Base-by-base conservation (phyloP, 2,888 invertebrate species). In the Pseudoips prasinana region DNA sequence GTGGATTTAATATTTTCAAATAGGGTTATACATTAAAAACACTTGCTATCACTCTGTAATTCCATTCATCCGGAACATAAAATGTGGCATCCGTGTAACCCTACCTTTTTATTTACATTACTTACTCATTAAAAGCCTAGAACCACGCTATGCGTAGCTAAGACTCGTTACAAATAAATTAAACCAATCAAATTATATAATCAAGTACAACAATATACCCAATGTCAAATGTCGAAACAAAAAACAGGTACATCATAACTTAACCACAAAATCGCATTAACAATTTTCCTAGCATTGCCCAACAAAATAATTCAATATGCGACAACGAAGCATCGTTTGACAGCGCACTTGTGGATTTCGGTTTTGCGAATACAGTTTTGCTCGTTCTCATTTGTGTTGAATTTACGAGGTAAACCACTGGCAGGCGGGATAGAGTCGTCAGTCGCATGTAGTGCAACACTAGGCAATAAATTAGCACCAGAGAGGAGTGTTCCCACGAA, bases 401-500 rank as follows among this genome's bases (percentile, higher is more conserved):
- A 79, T 76, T 75, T 77, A 74, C 74, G 69, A 72, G 64, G 49
- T 45, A 63, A 64, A 63, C 61, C 61, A 53, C 40, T 56, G 58
- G 58, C 55, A 54, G 61, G 47, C 62, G 58, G 77, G 75, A 87
- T 87, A 75, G 79, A 87, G 86, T 81, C 85, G 86, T 87, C 87
- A 86, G 79, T 79, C 75, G 77, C 78, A 73, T 84, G 84, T 78
- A 79, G 73, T 71, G 53, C 68, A 70, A 62, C 62, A 64, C 77
- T 65, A 63, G 73, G 76, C 73, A 72, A 87, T 88, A 88, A 86
- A 87, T 88, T 85, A 86, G 81, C 70, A 56, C 63, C 61, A 48
- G 63, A 70, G 71, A 66, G 73, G 64, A 70, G 72, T 75, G 73
- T 82, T 87, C 87, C 86, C 86, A 86, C 87, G 87, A 77, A 72